Evolutionary conservation across 1,140 invertebrate genomes (phyloP).

Genomic region (Plodia interpunctella): DNA sequence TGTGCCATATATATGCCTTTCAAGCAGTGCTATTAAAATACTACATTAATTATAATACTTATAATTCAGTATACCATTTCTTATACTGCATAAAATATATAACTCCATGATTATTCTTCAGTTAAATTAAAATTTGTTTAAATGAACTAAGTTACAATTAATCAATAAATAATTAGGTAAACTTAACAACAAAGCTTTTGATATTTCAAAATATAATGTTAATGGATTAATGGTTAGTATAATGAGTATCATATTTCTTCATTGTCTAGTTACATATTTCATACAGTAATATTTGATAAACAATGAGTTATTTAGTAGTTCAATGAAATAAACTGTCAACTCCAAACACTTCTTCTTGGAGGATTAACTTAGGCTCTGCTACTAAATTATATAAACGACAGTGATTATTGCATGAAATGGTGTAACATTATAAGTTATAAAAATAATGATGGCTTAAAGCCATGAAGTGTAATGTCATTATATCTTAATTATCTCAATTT

Average conservation of each 20-base stretch:
- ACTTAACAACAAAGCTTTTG: slow-evolving; percentile 2
- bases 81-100: too few species aligned
- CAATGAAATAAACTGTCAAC: too few species aligned
- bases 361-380: neutral
- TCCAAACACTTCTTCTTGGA: neutral
- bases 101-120: too few species aligned
- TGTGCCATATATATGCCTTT: neutral
- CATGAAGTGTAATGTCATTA: neutral
- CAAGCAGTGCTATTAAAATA: neutral
- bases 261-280: neutral
- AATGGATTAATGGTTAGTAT: neutral
- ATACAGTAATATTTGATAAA: neutral
- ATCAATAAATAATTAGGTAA: neutral
- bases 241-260: slow-evolving; percentile 5
- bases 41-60: neutral
- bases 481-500: neutral
- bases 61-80: too few species aligned
- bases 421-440: neutral
- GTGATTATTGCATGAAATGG: neutral
- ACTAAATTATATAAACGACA: neutral
- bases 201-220: neutral
- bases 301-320: too few species aligned
- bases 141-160: neutral
- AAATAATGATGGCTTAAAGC: neutral
- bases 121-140: neutral